Base-by-base conservation (phyloP, 2,113 vertebrate species). In the Xiphorhynchus elegans region DNA sequence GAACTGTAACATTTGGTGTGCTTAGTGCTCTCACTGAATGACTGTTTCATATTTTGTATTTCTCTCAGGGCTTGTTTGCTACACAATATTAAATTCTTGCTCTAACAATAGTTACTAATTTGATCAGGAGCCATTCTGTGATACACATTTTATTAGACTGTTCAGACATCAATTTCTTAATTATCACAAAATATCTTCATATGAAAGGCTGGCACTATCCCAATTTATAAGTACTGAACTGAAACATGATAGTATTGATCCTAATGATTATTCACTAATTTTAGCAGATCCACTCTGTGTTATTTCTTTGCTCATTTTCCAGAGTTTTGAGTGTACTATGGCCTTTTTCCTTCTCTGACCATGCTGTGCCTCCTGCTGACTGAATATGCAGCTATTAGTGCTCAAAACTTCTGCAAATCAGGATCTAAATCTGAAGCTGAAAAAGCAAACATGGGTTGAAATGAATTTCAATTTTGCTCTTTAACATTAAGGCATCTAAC, bases 21-120 rank as follows among this genome's bases (percentile, higher is more conserved):
- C 46, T 90, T 0, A 0, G 10, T 69, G 49, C 6, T 83, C 24
- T 82, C 44, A 69, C 37, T 37, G 40, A 90, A 81, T 29, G 42
- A 11, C 33, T 84, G 9, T 39, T 94, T 87, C 8, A 8, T 77
- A 74, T 67, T 75, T 81, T 74, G 19, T 63, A 23, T 77, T 87
- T 90, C 44, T 94, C 58, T 76, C 68, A 83, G 66, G 53, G 40
- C 40, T 82, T 93, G 74, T 87, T 93, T 94, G 60, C 37, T 56
- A 40, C 9, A 53, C 44, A 85, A 28, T 75, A 82, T 82, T 78
- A 93, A 73, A 91, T 69, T 78, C 25, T 74, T 90, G 19, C 26
- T 90, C 21, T 73, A 93, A 76, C n/a, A 64, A 49, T 49, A 76
- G 44, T 64, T 93, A 58, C 19, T 91, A 40, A 75, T 87, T 72